These are phyloP conservation scores for Coenobita brevimanus DNA, from an alignment of 1,140 invertebrate species.

Conservation along the genomic window DNA sequence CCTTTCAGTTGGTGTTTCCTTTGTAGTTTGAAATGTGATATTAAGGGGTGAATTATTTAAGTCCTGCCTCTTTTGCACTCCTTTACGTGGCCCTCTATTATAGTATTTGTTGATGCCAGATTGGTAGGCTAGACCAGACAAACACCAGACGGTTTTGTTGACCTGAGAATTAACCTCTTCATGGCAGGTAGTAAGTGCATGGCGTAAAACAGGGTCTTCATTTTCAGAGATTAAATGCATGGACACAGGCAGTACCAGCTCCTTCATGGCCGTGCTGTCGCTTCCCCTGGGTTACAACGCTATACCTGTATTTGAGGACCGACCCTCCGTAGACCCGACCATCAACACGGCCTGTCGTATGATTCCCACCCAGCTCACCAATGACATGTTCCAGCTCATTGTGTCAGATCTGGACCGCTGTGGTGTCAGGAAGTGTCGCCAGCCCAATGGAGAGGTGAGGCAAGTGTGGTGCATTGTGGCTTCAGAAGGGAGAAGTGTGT, in stretches of 20 bases:
- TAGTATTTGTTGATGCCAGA: too few species aligned
- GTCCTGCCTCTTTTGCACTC: too few species aligned
- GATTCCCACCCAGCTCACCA: conserved; percentile 52
- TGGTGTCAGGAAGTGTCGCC: conserved; percentile 60
- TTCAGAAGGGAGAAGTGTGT: too few species aligned
- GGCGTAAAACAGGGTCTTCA: neutral
- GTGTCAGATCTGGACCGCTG: conserved; percentile 65
- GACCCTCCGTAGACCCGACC: conserved; percentile 54
- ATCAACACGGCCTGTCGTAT: conserved; percentile 64
- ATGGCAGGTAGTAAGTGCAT: too few species aligned
- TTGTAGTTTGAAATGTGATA: too few species aligned
- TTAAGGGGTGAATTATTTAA: too few species aligned
- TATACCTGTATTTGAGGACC: conserved; percentile 60
- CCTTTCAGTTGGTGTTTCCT: too few species aligned
- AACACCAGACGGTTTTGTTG: too few species aligned
- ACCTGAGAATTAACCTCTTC: too few species aligned
- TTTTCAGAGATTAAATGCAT: conserved; percentile 60
- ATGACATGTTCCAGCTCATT: conserved; percentile 61
- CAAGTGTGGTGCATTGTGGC: too few species aligned
- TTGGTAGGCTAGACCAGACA: too few species aligned
- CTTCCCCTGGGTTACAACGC: conserved; percentile 43
- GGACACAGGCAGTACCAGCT: conserved; percentile 38
- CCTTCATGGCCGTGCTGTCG: conserved; percentile 53
- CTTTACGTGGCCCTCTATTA: too few species aligned
- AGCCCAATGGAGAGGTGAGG: conserved; percentile 52